A percentile compares a stretch with the other conserved stretches of the same genome.
These are phyloP conservation scores for Eurytoma californica DNA, from an alignment of 2,888 invertebrate species.

Conservation along the genomic window DNA sequence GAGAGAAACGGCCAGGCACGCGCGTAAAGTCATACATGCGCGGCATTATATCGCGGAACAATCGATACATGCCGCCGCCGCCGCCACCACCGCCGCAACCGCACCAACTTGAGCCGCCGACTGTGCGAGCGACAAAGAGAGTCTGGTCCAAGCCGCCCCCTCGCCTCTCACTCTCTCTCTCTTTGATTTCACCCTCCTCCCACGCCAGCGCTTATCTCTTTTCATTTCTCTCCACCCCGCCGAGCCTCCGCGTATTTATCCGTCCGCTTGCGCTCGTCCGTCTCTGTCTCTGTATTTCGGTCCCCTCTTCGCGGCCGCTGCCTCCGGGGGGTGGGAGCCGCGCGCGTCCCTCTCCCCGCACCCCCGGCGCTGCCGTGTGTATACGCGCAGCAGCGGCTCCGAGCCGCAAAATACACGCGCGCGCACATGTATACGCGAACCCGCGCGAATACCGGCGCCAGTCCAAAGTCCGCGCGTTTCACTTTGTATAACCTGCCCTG, in stretches of 20 bases:
- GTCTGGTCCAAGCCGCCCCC: conserved; percentile 59
- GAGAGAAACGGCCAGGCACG: conserved; percentile 57
- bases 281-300: conserved; percentile 21
- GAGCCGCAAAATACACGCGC: conserved; percentile 63
- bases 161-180: conserved; percentile 55
- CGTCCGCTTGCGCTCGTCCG: conserved; percentile 11
- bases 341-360: conserved; percentile 28
- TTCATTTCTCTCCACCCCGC: conserved; percentile 45
- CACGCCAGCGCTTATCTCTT: conserved; percentile 31
- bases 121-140: conserved; percentile 52
- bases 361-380: conserved; percentile 39
- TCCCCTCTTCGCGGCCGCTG: conserved; percentile 10
- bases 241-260: conserved; percentile 22
- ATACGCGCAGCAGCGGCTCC: conserved; percentile 46
- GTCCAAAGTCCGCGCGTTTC: conserved; percentile 58
- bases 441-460: neutral
- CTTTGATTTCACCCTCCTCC: conserved; percentile 44
- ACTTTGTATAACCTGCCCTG: conserved; percentile 64
- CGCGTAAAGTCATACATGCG: conserved; percentile 62
- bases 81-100: conserved; percentile 60
- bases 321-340: neutral
- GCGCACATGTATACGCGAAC: conserved; percentile 56
- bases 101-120: conserved; percentile 60
- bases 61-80: conserved; percentile 69
- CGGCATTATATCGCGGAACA: conserved; percentile 69